Base-by-base conservation (phyloP, 2,113 vertebrate species). In the Chascanopsetta lugubris region DNA sequence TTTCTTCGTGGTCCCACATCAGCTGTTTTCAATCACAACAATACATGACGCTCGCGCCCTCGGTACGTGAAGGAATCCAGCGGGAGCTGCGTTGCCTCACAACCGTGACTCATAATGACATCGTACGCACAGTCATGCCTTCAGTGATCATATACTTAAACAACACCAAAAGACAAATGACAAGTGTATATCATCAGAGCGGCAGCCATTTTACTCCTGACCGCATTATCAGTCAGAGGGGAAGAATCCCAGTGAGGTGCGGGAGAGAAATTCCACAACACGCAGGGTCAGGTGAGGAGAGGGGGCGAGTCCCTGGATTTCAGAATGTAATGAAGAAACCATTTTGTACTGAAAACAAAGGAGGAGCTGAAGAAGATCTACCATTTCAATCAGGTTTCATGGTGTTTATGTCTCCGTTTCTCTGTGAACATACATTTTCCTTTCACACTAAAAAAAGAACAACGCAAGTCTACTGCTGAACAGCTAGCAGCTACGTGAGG, bases 101-200 rank as follows among this genome's bases (percentile, higher is more conserved):
- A 57, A 67, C 46, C 12, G 1, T 90, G 85, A 90, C 42, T 90
- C 80, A 88, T 10, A 8, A 61, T 65, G 48, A 54, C 54, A 59
- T 55, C 43, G 12, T 26, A 50, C 54, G 55, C n/a, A 61, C 62
- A 79, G 67, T 88, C 89, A 88, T 75, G 63, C 61, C 34, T 55
- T 20, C 70, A 69, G 80, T 75, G 79, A 80, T 18, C 30, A 57
- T 54, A 21, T 79, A 60, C 25, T 17, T 49, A 80, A 86, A 79
- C 46, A 55, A 72, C 32, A 51, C 30, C 12, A 38, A 55, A 73
- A 34, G 45, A 53, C 57, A 60, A 80, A 75, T 54, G 69, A 70
- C 0, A 32, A n/a, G 58, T 32, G 42, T 40, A 42, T 36, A 65
- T 84, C 73, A 70, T 80, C 65, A 58, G 32, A 4, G 5, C 32